phyloP scores from a whole-genome alignment of 2,888 invertebrate genomes.

The Calliscelio sp. region DNA sequence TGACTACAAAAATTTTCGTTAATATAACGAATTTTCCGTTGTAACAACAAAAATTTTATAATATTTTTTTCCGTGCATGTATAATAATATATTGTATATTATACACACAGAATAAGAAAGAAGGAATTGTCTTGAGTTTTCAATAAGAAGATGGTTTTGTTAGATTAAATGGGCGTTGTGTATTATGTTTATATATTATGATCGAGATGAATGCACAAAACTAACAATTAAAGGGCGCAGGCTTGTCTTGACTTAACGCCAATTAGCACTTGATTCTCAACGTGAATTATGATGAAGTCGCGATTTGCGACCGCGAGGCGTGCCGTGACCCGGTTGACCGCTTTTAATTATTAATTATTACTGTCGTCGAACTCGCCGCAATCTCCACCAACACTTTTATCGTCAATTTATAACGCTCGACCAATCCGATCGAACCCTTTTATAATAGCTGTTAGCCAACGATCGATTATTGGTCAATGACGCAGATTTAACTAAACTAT shows the following conservation, averaged over 20 bases:
- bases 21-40: too few species aligned
- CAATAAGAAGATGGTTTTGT: constrained; percentile 9
- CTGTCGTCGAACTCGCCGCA: constrained; percentile 61
- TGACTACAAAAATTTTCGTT: too few species aligned
- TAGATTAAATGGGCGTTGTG: not conserved
- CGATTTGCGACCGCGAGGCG: constrained; percentile 51
- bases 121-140: too few species aligned
- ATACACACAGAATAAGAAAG: too few species aligned
- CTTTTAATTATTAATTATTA: constrained; percentile 69
- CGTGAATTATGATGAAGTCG: constrained; percentile 81
- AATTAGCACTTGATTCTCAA: constrained; percentile 83
- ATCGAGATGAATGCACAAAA: constrained; percentile 49
- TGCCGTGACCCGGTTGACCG: constrained; percentile 59
- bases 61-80: too few species aligned
- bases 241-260: constrained; percentile 77
- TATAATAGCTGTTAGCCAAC: not conserved
- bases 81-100: too few species aligned
- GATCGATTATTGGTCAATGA: not conserved
- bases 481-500: too few species aligned
- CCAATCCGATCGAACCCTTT: constrained; percentile 2
- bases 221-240: constrained; percentile 78
- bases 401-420: constrained; percentile 28
- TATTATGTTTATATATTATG: too few species aligned
- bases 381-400: constrained; percentile 49
- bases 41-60: too few species aligned